Evolutionary conservation across 2,888 invertebrate species (phyloP).

Genomic region (Platycheirus albimanus): DNA sequence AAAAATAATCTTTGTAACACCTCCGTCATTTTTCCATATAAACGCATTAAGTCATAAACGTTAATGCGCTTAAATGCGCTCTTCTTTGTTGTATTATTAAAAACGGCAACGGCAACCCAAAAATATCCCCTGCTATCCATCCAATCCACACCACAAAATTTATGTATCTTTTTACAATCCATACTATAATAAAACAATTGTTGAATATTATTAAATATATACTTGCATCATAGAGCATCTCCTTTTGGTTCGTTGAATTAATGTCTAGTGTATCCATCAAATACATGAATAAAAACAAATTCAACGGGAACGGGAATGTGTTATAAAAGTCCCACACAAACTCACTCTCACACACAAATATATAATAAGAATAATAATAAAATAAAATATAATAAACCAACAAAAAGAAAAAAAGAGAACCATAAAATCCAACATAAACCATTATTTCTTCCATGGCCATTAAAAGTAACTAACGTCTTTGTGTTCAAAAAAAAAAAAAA

Average conservation of each 20-base stretch:
- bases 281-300: constrained; percentile 22
- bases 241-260: constrained; percentile 23
- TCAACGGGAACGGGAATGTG: constrained; percentile 40
- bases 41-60: constrained; percentile 59
- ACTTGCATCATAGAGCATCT: constrained; percentile 44
- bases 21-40: constrained; percentile 43
- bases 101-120: constrained; percentile 14
- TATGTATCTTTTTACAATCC: constrained; percentile 30
- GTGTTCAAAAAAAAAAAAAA: constrained; percentile 49
- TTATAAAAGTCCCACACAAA: constrained; percentile 64
- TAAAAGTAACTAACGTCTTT: constrained; percentile 74
- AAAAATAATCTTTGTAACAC: constrained; percentile 31
- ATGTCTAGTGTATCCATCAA: constrained; percentile 48
- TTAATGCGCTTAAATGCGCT: constrained; percentile 51
- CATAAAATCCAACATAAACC: constrained; percentile 72
- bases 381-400: constrained; percentile 67
- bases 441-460: constrained; percentile 73
- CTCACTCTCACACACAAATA: constrained; percentile 29
- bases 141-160: constrained; percentile 7
- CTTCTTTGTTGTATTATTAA: constrained; percentile 10
- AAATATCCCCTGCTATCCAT: constrained; percentile 21
- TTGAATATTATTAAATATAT: constrained; percentile 10
- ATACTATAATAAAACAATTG: constrained; percentile 57
- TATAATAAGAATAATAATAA: constrained; percentile 69
- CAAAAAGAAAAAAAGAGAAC: constrained; percentile 54